Evolutionary conservation across 2,888 invertebrate species (phyloP), one percentile per base, ranked within the genome.

Genomic region (Xestia ashworthii): DNA sequence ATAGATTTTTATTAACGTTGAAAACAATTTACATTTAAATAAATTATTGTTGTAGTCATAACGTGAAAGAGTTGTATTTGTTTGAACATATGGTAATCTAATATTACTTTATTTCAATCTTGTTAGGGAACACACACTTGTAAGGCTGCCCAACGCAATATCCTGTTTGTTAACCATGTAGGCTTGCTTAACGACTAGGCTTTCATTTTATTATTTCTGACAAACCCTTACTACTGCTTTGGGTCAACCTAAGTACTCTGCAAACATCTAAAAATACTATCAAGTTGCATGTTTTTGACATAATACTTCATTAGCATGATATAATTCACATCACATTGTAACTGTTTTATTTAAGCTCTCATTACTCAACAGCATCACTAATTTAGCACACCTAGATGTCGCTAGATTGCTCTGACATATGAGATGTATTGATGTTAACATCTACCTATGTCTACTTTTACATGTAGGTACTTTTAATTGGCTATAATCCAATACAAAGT

Each of bases 401-500:
- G 84, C 91, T 91, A 94, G 93, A 94, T 95, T 92, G 92, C 91
- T 88, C 88, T 92, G 94, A 93, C 94, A 93, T 92, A 90, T 89
- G 91, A 95, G 93, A 95, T 94, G 93, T 94, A 96, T 94, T 93
- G 94, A 95, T 94, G 94, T 90, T 92, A 91, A 85, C 81, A 82
- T 90, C 87, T 90, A 91, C 90, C 90, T 92, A 92, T 91, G 88
- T 79, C 84, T 87, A 91, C 92, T 92, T 89, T 91, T 91, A 93
- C 90, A 90, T 91, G 85, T 94, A 93, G 92, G 92, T 94, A 94
- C 94, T 95, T 96, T 96, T 96, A 96, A 96, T 96, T 96, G 96
- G 96, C 96, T 94, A 90, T 95, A 95, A 96, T 96, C 96, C 96
- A 96, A 96, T 95, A 94, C 95, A 95, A 96, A 96, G 95, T 96